phyloP scores from a whole-genome alignment of 2,888 invertebrate species.

The Andrena chrysosceles region DNA sequence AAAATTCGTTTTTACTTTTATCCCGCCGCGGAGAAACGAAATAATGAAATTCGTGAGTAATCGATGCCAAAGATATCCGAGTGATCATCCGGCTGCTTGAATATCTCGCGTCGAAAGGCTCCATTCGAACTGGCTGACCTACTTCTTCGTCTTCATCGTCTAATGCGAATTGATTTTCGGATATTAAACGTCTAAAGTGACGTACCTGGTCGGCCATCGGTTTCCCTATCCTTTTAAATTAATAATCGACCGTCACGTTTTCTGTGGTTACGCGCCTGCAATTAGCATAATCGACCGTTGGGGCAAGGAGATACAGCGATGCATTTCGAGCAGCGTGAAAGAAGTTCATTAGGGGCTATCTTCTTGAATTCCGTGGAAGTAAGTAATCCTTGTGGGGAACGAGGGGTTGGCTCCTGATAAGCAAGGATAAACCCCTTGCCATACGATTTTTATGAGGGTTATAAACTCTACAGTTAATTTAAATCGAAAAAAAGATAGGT shows the following conservation, averaged over 20 bases:
- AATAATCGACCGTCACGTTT: not conserved
- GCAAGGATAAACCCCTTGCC: constrained; percentile 21
- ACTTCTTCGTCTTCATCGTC: constrained; percentile 35
- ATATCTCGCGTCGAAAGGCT: constrained; percentile 28
- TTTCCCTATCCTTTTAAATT: constrained; percentile 6
- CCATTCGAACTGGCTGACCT: constrained; percentile 43
- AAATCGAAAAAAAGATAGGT: no score
- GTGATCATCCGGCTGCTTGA: constrained; percentile 40
- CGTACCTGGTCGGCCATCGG: not conserved
- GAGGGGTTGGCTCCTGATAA: constrained; percentile 10
- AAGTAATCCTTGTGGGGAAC: constrained; percentile 16
- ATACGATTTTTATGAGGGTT: not conserved
- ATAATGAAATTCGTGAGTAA: constrained; percentile 43
- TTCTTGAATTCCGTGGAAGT: constrained; percentile 29
- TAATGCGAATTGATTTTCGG: constrained; percentile 53
- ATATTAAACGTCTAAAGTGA: constrained; percentile 20
- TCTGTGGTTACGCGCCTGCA: not conserved
- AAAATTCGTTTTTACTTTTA: constrained; percentile 35
- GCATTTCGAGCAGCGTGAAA: not conserved
- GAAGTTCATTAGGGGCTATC: constrained; percentile 14
- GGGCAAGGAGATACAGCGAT: not conserved
- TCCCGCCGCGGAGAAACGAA: constrained; percentile 1
- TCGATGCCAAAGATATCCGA: constrained; percentile 39
- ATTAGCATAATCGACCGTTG: constrained; percentile 1
- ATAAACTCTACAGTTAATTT: no score